These are phyloP conservation scores for Agapornis roseicollis DNA, from an alignment of 2,113 vertebrate species.

Conservation along the genomic window DNA sequence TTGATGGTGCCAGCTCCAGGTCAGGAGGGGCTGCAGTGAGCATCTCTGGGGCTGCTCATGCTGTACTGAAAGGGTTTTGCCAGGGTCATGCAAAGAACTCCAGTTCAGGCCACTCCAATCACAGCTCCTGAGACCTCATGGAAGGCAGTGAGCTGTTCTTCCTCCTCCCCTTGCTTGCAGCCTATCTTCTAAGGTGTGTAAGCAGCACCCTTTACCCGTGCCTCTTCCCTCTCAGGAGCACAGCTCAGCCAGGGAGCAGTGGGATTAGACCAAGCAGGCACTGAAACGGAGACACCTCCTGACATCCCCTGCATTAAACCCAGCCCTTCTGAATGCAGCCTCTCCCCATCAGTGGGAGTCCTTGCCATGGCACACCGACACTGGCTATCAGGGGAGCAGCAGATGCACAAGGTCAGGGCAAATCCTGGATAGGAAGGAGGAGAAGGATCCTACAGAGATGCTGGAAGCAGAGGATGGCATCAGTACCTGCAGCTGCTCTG, in stretches of 20 bases:
- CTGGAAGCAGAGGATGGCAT: background rate
- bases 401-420: background rate
- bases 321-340: background rate
- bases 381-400: background rate
- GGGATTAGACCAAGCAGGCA: background rate
- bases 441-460: background rate
- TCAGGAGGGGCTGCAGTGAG: background rate
- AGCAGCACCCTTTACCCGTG: background rate
- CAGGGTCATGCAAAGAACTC: background rate
- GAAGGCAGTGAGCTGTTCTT: background rate
- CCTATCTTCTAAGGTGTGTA: fast-evolving
- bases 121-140: background rate
- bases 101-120: background rate
- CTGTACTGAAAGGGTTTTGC: background rate
- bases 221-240: background rate
- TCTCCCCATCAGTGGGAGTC: background rate
- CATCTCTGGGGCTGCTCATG: background rate
- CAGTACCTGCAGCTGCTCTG: background rate
- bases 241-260: background rate
- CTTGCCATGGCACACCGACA: background rate
- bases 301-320: background rate
- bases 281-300: background rate
- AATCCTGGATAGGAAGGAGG: background rate
- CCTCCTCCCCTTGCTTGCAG: background rate
- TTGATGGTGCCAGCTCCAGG: background rate